These are phyloP conservation scores for Pseudois nayaur DNA, from an alignment of 2,113 vertebrate species.

Conservation along the genomic window DNA sequence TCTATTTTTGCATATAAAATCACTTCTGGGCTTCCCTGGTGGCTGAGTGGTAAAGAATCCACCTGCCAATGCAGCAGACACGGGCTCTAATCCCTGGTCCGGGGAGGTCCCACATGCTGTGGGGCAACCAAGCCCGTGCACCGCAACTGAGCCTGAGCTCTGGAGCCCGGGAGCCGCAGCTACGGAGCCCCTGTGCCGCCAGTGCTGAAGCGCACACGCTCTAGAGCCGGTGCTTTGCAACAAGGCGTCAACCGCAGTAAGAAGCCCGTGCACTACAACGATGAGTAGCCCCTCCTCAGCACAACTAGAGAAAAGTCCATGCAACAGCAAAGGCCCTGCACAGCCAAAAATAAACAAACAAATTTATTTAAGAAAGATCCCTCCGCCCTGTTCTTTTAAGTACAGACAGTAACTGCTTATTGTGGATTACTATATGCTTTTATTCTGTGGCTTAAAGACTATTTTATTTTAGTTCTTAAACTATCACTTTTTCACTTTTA, in stretches of 20 bases:
- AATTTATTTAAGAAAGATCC: not conserved
- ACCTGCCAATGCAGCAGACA: not conserved
- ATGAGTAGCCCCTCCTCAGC: not conserved
- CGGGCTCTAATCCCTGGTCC: not conserved
- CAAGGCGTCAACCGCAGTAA: not conserved
- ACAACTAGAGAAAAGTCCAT: not conserved
- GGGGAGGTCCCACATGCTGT: not conserved
- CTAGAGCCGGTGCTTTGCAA: fast-evolving
- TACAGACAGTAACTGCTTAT: not conserved
- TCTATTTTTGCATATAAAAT: not conserved
- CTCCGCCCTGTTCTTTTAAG: not conserved
- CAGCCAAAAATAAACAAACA: not conserved
- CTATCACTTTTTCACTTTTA: not conserved
- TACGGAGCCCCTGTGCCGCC: not conserved
- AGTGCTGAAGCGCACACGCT: not conserved
- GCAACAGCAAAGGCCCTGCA: not conserved
- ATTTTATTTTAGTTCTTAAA: not conserved
- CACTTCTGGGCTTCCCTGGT: not conserved
- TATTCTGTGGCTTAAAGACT: not conserved
- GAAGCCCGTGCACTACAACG: fast-evolving
- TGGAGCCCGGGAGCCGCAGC: not conserved
- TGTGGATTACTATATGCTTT: not conserved
- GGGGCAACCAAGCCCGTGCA: not conserved
- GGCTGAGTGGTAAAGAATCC: not conserved
- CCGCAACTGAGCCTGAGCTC: not conserved